A percentile compares a stretch with the other conserved stretches of the same genome.
Evolutionary conservation across 2,797 vertebrate genomes (phyloP).

Genomic region (Pristis pectinata): DNA sequence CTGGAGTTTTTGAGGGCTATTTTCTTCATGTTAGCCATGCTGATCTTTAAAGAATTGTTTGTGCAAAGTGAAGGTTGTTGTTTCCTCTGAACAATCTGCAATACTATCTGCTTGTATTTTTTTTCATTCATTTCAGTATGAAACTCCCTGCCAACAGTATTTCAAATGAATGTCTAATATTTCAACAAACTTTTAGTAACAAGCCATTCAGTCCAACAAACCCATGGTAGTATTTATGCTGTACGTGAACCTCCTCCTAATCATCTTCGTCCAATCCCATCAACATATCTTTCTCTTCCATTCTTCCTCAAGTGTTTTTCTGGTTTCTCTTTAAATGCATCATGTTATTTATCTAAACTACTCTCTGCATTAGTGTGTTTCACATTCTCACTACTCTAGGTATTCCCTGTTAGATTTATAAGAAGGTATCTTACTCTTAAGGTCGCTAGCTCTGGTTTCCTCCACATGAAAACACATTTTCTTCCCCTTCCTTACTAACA

Average conservation of each 20-base stretch:
- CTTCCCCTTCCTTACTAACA: not conserved
- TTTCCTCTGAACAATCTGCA: not conserved
- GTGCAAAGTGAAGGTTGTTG: not conserved
- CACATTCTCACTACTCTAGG: not conserved
- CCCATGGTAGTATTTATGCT: not conserved
- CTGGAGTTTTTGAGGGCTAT: not conserved
- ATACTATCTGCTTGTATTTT: not conserved
- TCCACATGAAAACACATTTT: not conserved
- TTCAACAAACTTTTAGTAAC: not conserved
- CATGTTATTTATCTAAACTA: not conserved
- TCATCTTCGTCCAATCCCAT: not conserved
- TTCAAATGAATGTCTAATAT: not conserved
- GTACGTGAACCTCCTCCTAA: not conserved
- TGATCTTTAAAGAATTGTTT: not conserved
- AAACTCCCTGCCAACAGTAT: not conserved
- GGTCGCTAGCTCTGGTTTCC: not conserved
- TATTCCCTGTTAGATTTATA: not conserved
- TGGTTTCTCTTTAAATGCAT: not conserved
- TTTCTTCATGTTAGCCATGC: not conserved
- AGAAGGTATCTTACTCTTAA: not conserved
- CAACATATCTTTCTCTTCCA: not conserved
- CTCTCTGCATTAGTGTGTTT: not conserved
- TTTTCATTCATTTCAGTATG: not conserved
- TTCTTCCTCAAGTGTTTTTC: not conserved
- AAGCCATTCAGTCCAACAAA: no score